Conservation (phyloP, 2,113 vertebrate genomes). For the Actenoides lindsayi region DNA sequence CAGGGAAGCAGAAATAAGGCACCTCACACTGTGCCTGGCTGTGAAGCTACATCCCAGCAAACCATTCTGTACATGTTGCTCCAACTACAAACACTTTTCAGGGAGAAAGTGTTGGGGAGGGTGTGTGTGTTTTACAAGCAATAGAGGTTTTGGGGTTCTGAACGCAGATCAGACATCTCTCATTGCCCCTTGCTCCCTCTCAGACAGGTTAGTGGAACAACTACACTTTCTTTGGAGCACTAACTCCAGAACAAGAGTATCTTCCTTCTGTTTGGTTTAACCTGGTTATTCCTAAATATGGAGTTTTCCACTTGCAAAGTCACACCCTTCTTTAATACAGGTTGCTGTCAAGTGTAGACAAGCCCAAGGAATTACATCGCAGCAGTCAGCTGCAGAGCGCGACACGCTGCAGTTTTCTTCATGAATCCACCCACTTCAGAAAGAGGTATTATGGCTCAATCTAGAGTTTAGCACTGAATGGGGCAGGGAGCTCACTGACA, state of each 20-base stretch:
- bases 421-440: neutral
- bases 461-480: neutral
- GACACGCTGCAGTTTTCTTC: neutral
- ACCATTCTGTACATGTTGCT: neutral
- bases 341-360: conserved; percentile 46
- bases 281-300: conserved; percentile 46
- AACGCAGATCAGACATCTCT: neutral
- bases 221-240: neutral
- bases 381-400: neutral
- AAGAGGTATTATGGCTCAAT: neutral
- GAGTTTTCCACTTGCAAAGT: conserved; percentile 43
- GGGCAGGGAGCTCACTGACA: neutral
- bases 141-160: neutral
- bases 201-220: neutral
- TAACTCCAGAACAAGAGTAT: neutral
- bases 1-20: neutral
- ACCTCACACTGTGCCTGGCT: neutral
- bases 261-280: neutral
- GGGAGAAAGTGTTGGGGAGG: neutral
- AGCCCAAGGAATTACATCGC: neutral
- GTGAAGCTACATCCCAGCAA: neutral
- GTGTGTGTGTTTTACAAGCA: neutral
- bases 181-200: neutral
- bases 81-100: neutral
- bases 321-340: conserved; percentile 7